Percentiles rank a stretch among this genome's conserved stretches.
phyloP scores from a whole-genome alignment of 2,797 vertebrate genomes.

The Spinus olivaceus region DNA sequence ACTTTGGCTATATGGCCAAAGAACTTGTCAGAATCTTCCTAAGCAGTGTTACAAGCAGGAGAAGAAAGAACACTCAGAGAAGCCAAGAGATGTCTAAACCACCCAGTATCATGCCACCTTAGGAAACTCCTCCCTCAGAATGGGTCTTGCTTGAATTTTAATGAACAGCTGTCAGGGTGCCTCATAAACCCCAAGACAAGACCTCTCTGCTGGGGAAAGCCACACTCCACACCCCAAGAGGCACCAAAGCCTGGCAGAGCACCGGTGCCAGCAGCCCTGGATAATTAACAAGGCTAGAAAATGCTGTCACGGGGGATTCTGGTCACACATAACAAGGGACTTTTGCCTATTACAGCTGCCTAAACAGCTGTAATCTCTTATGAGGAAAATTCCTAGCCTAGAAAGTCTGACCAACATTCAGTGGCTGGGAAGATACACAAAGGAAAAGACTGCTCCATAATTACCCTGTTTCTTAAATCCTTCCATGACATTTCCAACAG shows the following conservation, averaged over 20 bases:
- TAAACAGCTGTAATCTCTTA: background rate
- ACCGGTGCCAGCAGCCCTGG: accelerated
- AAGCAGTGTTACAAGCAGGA: background rate
- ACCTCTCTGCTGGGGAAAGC: background rate
- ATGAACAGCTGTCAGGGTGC: accelerated
- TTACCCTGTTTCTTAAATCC: background rate
- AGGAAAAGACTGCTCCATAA: background rate
- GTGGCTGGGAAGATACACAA: background rate
- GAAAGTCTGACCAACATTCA: background rate
- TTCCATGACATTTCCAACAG: background rate
- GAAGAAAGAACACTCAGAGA: background rate
- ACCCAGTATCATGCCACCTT: background rate
- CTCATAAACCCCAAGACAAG: background rate
- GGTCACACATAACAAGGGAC: background rate
- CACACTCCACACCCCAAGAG: background rate
- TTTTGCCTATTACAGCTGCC: background rate
- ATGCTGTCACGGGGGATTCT: background rate
- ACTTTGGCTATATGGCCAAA: background rate
- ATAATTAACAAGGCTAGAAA: background rate
- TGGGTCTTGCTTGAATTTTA: background rate
- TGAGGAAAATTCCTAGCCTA: background rate
- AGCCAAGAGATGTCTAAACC: background rate
- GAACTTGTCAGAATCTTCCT: background rate
- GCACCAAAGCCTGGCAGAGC: background rate
- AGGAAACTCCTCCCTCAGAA: background rate